Percentiles rank a stretch among this genome's conserved stretches.
Conservation (phyloP, 2,888 invertebrate species). For the Drosophila niveifrons region DNA sequence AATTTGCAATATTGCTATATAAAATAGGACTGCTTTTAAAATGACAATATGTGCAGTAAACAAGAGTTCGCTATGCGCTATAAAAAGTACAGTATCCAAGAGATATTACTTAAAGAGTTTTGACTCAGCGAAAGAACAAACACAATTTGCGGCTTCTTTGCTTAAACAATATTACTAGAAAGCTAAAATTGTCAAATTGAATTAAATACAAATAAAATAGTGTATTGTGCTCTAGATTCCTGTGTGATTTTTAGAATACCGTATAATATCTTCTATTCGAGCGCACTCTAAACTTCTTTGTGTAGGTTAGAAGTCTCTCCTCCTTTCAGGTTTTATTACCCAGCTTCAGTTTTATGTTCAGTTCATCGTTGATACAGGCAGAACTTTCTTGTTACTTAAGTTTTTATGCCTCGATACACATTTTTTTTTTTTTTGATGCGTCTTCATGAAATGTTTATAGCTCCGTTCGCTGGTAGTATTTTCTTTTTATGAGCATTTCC, state of each 20-base stretch:
- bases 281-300: not conserved
- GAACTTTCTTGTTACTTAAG: slow-evolving; percentile 51
- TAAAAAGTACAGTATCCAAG: too few relatives aligned
- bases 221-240: too few relatives aligned
- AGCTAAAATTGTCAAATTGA: too few relatives aligned
- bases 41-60: too few relatives aligned
- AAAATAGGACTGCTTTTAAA: too few relatives aligned
- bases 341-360: slow-evolving; percentile 67
- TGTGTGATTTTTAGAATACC: not conserved
- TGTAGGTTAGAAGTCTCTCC: slow-evolving; percentile 5
- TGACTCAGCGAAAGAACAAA: too few relatives aligned
- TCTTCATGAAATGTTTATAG: slow-evolving; percentile 77
- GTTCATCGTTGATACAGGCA: slow-evolving; percentile 61
- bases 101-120: too few relatives aligned
- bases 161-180: too few relatives aligned
- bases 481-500: slow-evolving; percentile 52
- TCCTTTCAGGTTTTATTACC: slow-evolving; percentile 61
- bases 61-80: too few relatives aligned
- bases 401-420: slow-evolving; percentile 61
- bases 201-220: too few relatives aligned
- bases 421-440: slow-evolving; percentile 61
- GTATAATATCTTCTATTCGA: not conserved
- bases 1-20: too few relatives aligned
- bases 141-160: too few relatives aligned
- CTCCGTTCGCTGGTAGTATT: slow-evolving; percentile 51